Conservation (phyloP, 2,113 vertebrate genomes). For the Macrotus californicus region DNA sequence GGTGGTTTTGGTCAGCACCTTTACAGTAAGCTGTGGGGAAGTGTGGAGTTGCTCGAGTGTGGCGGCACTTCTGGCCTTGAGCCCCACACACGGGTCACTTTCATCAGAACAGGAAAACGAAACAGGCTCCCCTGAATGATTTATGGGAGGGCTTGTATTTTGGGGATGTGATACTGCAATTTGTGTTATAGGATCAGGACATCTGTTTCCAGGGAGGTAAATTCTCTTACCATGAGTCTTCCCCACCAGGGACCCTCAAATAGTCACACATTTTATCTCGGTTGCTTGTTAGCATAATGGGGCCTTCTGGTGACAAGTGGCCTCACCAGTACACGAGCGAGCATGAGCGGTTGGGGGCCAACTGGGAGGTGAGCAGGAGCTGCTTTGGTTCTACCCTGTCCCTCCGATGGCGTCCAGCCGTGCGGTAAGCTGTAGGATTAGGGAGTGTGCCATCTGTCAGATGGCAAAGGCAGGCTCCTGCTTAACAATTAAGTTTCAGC, state of each 20-base stretch:
- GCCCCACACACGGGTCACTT: slow-evolving; percentile 62
- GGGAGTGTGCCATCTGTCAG: slow-evolving; percentile 41
- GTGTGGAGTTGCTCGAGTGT: slow-evolving; percentile 60
- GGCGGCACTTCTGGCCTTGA: slow-evolving; percentile 59
- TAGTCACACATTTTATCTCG: slow-evolving; percentile 29
- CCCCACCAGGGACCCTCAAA: slow-evolving; percentile 34
- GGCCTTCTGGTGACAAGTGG: slow-evolving; percentile 21
- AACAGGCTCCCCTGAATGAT: slow-evolving; percentile 69
- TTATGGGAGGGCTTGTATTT: slow-evolving; percentile 72
- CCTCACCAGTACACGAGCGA: background rate
- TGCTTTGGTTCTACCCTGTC: background rate
- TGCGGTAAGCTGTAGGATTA: slow-evolving; percentile 3
- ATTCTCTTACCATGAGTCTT: slow-evolving; percentile 22
- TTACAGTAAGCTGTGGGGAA: slow-evolving; percentile 70
- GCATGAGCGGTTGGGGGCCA: background rate
- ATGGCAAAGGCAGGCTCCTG: slow-evolving; percentile 6
- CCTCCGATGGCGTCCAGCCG: background rate
- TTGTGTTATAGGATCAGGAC: slow-evolving; percentile 57
- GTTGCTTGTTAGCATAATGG: slow-evolving; percentile 37
- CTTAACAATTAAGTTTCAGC: slow-evolving; percentile 33
- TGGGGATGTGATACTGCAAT: slow-evolving; percentile 73
- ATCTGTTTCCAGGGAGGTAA: slow-evolving; percentile 72
- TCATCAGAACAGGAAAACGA: slow-evolving; percentile 76
- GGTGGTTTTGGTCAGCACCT: slow-evolving; percentile 63
- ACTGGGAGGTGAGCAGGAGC: background rate